These are phyloP conservation scores for Lasiurus cinereus DNA, from an alignment of 2,113 vertebrate species.

Conservation along the genomic window DNA sequence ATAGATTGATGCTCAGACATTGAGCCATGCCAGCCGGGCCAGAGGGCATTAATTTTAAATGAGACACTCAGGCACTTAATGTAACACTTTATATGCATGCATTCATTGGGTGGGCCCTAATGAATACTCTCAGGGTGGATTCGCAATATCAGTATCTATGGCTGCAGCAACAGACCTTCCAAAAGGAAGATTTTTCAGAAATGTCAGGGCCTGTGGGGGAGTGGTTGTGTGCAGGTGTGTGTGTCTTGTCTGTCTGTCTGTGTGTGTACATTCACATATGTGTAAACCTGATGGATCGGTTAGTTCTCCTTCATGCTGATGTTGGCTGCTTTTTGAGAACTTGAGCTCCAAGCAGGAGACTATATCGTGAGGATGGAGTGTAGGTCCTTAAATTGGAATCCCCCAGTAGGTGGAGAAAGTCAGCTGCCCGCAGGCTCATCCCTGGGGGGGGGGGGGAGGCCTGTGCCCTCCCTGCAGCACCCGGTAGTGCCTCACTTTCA, in stretches of 20 bases:
- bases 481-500: not conserved
- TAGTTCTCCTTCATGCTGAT: not conserved
- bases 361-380: not conserved
- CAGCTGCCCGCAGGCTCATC: not conserved
- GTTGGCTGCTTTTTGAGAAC: not conserved
- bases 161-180: not conserved
- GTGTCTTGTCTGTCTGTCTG: not conserved
- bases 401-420: not conserved
- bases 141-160: not conserved
- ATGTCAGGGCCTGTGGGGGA: not conserved
- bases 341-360: not conserved
- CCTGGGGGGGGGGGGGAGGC: not conserved
- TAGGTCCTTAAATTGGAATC: not conserved
- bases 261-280: too few species aligned
- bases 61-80: not conserved
- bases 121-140: not conserved
- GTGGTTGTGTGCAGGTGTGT: not conserved
- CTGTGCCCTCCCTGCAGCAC: not conserved
- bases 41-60: not conserved
- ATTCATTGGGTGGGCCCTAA: not conserved
- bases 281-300: not conserved
- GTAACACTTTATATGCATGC: not conserved
- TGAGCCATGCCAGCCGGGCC: too few species aligned
- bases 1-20: too few species aligned
- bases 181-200: not conserved